Conservation (phyloP, 1,140 invertebrate species). For the Orussus abietinus region DNA sequence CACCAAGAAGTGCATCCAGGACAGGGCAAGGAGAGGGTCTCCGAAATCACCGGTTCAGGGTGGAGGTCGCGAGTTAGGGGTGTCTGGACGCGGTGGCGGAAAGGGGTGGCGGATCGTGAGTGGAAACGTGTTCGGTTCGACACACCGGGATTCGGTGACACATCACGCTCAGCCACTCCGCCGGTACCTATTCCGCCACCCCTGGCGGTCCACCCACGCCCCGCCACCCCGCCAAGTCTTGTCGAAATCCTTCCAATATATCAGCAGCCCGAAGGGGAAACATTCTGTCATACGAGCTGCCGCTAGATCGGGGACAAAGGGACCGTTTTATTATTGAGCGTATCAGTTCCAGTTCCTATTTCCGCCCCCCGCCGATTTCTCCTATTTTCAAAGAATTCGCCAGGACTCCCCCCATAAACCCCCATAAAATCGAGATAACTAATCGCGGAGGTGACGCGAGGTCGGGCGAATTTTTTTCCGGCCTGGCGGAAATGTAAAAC, state of each 20-base stretch:
- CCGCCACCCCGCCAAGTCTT: constrained; percentile 20
- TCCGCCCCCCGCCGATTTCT: constrained; percentile 15
- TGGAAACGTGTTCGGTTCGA: constrained; percentile 5
- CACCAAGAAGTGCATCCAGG: too few species aligned
- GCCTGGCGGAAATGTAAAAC: too few species aligned
- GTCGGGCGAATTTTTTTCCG: too few species aligned
- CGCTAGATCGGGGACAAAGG: constrained; percentile 23
- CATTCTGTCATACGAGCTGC: constrained; percentile 16
- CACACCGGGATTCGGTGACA: constrained; percentile 16
- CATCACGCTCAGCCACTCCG: constrained; percentile 27
- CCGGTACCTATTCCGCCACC: constrained; percentile 13
- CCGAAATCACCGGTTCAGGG: too few species aligned
- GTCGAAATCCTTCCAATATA: constrained; percentile 33
- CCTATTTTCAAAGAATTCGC: too few species aligned
- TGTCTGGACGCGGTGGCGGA: too few species aligned
- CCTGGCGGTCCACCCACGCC: constrained; percentile 8
- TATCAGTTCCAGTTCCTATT: constrained; percentile 13
- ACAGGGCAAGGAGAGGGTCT: too few species aligned
- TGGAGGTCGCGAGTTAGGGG: too few species aligned
- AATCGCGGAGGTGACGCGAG: too few species aligned
- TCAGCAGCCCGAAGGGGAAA: constrained; percentile 13
- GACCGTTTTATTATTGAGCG: constrained; percentile 40
- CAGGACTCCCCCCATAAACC: too few species aligned
- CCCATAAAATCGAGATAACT: too few species aligned
- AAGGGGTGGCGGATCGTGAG: too few species aligned